Evolutionary conservation across 2,888 invertebrate species (phyloP).

Genomic region (Eupithecia exiguata): DNA sequence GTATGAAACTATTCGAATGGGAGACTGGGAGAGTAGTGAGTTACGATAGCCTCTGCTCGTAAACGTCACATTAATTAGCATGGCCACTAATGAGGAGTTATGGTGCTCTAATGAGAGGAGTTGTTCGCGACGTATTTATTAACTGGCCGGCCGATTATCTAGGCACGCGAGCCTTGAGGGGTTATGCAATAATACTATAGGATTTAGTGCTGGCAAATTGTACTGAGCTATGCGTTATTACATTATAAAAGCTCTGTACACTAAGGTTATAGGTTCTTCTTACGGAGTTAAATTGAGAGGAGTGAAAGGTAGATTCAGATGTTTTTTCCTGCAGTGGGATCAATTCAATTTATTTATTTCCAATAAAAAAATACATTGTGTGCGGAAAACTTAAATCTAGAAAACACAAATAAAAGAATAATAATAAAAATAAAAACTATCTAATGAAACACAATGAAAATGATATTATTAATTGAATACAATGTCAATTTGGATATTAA

Average conservation of each 20-base stretch:
- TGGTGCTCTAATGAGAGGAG: conserved; percentile 81
- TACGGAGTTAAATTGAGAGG: neutral
- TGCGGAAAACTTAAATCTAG: too few relatives aligned
- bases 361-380: too few relatives aligned
- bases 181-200: conserved; percentile 21
- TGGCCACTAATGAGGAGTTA: conserved; percentile 83
- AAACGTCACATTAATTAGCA: conserved; percentile 83
- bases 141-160: conserved; percentile 50
- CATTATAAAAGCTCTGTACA: neutral
- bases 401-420: too few relatives aligned
- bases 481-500: too few relatives aligned
- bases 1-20: conserved; percentile 9
- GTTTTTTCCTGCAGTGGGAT: neutral
- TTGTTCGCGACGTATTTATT: conserved; percentile 52
- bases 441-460: too few relatives aligned
- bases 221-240: neutral
- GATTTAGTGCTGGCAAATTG: conserved; percentile 14
- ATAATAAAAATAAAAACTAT: too few relatives aligned
- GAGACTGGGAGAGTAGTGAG: conserved; percentile 43
- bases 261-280: neutral
- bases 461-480: too few relatives aligned
- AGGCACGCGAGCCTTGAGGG: conserved; percentile 26
- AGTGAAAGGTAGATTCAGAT: neutral
- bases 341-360: too few relatives aligned
- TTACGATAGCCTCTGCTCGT: conserved; percentile 67